phyloP scores from a whole-genome alignment of 2,888 invertebrate genomes.

The Clepsis dumicolana region DNA sequence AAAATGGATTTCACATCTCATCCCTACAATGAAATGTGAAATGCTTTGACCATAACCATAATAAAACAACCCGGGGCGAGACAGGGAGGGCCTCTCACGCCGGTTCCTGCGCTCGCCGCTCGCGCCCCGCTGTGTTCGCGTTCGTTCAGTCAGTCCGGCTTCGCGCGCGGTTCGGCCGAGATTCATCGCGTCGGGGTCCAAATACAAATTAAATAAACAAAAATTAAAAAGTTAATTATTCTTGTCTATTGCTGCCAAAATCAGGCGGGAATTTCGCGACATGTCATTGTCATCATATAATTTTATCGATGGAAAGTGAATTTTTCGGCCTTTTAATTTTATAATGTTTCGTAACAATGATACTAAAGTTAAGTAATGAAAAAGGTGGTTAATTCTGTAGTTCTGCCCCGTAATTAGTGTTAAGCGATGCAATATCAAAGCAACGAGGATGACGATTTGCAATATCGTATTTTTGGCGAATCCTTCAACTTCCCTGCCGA shows the following conservation, averaged over 20 bases:
- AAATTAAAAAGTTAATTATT: constrained; percentile 41
- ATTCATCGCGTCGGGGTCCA: constrained; percentile 57
- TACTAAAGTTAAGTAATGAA: constrained; percentile 71
- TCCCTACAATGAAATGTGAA: constrained; percentile 57
- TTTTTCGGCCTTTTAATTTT: constrained; percentile 44
- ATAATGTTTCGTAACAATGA: constrained; percentile 71
- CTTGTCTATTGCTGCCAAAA: constrained; percentile 47
- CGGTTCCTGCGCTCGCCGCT: constrained; percentile 55
- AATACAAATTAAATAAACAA: constrained; percentile 49
- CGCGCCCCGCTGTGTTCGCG: constrained; percentile 46
- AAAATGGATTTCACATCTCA: constrained; percentile 41
- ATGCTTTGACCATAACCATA: constrained; percentile 59
- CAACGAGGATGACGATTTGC: constrained; percentile 82
- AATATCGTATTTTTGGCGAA: constrained; percentile 84
- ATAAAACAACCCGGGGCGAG: constrained; percentile 52
- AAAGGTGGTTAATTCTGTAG: constrained; percentile 77
- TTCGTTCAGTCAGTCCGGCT: constrained; percentile 68
- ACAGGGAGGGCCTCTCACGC: constrained; percentile 56
- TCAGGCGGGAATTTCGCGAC: constrained; percentile 50
- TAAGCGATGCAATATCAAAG: constrained; percentile 84
- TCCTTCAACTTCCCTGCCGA: constrained; percentile 76
- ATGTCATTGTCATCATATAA: constrained; percentile 20
- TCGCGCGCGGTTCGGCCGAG: constrained; percentile 73
- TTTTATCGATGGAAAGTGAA: constrained; percentile 20
- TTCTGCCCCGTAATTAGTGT: constrained; percentile 67